Evolutionary conservation across 2,888 invertebrate species (phyloP), one percentile per base, ranked within the genome.

Genomic region (Dryocosmus kuriphilus): DNA sequence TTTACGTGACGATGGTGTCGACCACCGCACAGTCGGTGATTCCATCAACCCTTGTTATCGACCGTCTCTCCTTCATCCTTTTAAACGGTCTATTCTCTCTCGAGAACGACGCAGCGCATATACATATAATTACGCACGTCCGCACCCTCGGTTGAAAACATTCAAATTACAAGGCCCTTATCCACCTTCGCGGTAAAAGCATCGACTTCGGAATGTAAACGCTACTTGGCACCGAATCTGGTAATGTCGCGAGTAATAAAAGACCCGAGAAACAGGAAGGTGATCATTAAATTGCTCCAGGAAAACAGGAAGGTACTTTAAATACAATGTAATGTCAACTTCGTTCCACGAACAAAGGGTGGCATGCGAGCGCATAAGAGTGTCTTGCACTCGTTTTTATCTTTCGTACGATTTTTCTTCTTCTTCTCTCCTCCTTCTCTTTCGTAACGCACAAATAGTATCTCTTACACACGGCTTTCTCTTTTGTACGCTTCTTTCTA

Each of bases 11-110:
- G 57, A 24, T 57, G 24, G 57, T 57, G 24, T 24, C 57, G 57
- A 57, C 57, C 5, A 57, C 57, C 24, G 57, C 24, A 9, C 22
- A 22, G 57, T 57, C 57, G 78, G 77, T 80, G 80, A 63, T 74
- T 80, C 79, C 80, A 79, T 82, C 84, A 81, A 82, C 80, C 77
- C 77, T 82, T 79, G 77, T 79, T 84, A 82, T 83, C 80, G 80
- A 82, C 76, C 83, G 79, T n/a, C 62, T 75, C 74, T 75, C 46
- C 75, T 74, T 78, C 80, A 62, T 79, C 80, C 80, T 81, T 82
- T 81, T 82, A 83, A 82, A 84, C 80, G 82, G 83, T 82, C 81
- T 80, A 76, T 78, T 76, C 77, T 76, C 73, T 75, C 74, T 63
- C 63, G 65, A 73, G 76, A 24, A 57, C 14, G 57, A 55, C 76